A percentile compares a stretch with the other conserved stretches of the same genome.
phyloP scores from a whole-genome alignment of 2,113 vertebrate species.

The Clarias gariepinus region DNA sequence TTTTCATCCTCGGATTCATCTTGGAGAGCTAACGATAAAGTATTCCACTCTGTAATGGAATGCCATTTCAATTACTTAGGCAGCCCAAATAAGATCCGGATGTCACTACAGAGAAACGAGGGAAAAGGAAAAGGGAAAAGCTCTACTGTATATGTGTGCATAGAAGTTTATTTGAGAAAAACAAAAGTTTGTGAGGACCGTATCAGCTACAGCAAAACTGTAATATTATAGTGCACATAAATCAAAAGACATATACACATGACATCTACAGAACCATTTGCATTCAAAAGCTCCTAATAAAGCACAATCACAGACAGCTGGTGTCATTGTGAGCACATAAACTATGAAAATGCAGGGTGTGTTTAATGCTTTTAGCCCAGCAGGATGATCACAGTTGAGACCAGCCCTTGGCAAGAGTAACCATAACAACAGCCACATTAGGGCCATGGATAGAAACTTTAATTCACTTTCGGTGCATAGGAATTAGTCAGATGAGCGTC shows the following conservation, averaged over 20 bases:
- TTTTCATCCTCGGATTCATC: conserved; percentile 39
- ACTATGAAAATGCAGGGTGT: conserved; percentile 10
- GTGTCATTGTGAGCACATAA: conserved; percentile 17
- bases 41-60: conserved; percentile 45
- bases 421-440: conserved; percentile 53
- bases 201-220: not conserved
- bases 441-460: conserved; percentile 37
- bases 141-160: conserved; percentile 11
- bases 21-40: conserved; percentile 35
- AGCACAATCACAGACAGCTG: conserved; percentile 32
- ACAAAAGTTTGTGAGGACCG: not conserved
- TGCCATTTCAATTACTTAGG: conserved; percentile 44
- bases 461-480: conserved; percentile 50
- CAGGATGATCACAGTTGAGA: conserved; percentile 47
- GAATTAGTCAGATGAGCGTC: conserved; percentile 48
- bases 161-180: not conserved
- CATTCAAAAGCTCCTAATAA: not conserved
- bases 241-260: not conserved
- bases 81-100: conserved; percentile 16
- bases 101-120: conserved; percentile 2
- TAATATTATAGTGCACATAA: not conserved
- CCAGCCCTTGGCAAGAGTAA: conserved; percentile 46
- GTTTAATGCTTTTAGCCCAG: conserved; percentile 44
- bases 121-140: not conserved
- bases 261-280: not conserved